Percentiles rank a stretch among this genome's conserved stretches.
These are phyloP conservation scores for Ditula angustiorana DNA, from an alignment of 2,888 invertebrate genomes.

Conservation along the genomic window DNA sequence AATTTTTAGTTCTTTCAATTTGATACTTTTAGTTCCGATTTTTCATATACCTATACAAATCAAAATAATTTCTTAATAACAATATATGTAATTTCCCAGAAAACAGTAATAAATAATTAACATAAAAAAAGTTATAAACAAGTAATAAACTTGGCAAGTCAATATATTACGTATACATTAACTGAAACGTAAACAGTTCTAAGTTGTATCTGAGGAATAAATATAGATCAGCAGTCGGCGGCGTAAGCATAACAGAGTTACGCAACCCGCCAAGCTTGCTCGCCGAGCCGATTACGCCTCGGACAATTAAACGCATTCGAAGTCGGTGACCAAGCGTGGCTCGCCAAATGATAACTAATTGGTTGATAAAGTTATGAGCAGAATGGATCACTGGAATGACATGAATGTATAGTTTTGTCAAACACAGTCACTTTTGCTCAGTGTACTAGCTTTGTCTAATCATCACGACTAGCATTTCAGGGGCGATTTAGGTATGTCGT, in stretches of 20 bases:
- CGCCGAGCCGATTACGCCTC: conserved; percentile 20
- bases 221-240: conserved; percentile 28
- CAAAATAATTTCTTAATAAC: no score
- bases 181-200: conserved; percentile 13
- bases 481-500: no score
- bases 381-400: conserved; percentile 10
- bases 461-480: no score
- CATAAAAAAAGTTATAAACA: neutral
- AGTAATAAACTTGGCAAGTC: neutral
- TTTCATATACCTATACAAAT: no score
- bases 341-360: conserved; percentile 26
- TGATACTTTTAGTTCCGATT: no score
- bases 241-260: conserved; percentile 36
- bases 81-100: no score
- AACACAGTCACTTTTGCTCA: neutral
- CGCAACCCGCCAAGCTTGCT: conserved; percentile 27
- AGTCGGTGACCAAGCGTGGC: conserved; percentile 11
- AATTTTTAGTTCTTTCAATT: no score
- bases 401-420: neutral
- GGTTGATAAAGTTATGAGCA: conserved; percentile 33
- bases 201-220: conserved; percentile 25
- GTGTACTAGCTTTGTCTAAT: neutral
- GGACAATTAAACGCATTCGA: conserved; percentile 5
- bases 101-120: no score
- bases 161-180: conserved; percentile 13